Evolutionary conservation across 2,113 vertebrate species (phyloP).

Genomic region (Orthochromis indermauri): DNA sequence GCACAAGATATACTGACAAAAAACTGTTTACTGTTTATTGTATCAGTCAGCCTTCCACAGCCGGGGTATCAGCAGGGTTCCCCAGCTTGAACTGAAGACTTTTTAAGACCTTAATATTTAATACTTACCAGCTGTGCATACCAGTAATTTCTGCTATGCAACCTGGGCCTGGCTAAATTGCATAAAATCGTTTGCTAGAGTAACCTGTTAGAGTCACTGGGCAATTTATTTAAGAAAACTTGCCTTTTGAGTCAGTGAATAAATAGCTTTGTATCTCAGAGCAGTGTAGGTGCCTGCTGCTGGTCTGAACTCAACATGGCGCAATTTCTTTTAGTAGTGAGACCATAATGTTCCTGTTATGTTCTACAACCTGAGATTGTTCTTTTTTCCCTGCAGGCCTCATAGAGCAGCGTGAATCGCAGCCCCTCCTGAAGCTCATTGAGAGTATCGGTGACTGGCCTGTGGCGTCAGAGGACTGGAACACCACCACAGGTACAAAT

Average conservation of each 20-base stretch:
- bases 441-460: conserved; percentile 85
- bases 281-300: not conserved
- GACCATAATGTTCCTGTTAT: not conserved
- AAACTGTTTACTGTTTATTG: not conserved
- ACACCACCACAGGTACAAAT: conserved; percentile 58
- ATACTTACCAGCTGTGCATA: not conserved
- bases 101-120: not conserved
- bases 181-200: not conserved
- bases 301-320: not conserved
- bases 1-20: not conserved
- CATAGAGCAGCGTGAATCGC: conserved; percentile 86
- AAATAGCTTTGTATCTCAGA: not conserved
- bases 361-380: not conserved
- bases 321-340: not conserved
- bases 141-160: not conserved
- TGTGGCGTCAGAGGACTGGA: conserved; percentile 84
- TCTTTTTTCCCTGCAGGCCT: conserved; percentile 63
- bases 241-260: not conserved
- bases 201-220: not conserved
- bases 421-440: conserved; percentile 82
- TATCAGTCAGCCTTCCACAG: not conserved
- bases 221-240: not conserved
- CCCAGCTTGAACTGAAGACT: not conserved
- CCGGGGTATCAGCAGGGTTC: not conserved
- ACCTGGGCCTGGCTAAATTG: not conserved